These are phyloP conservation scores for Archocentrus centrarchus DNA, from an alignment of 2,113 vertebrate genomes.

Conservation along the genomic window DNA sequence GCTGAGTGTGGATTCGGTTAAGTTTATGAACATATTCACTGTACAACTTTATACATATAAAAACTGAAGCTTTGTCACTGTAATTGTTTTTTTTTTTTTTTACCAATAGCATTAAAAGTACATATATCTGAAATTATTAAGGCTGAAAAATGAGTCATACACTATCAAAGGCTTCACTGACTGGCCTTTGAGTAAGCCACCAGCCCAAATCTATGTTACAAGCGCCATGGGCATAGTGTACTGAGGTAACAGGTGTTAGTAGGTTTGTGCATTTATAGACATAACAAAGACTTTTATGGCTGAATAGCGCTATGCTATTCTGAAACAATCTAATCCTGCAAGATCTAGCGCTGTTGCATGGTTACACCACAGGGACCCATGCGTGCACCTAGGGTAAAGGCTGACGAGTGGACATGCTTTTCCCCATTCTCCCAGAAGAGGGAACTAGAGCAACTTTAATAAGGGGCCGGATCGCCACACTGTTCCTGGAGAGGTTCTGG, in stretches of 20 bases:
- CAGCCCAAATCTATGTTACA: no score
- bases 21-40: neutral
- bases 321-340: neutral
- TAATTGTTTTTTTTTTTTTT: neutral
- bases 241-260: neutral
- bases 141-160: neutral
- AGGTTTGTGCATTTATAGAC: neutral
- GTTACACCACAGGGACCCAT: neutral
- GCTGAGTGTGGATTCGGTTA: neutral
- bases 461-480: neutral
- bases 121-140: neutral
- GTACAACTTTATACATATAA: neutral
- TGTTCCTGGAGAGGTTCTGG: constrained; percentile 1
- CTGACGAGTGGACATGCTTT: constrained; percentile 1
- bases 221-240: neutral
- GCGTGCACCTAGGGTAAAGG: neutral
- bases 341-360: neutral
- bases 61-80: neutral
- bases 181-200: no score
- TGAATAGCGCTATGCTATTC: neutral
- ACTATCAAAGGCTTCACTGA: neutral
- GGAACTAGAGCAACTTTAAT: constrained; percentile 48
- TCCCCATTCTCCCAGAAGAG: constrained; percentile 53
- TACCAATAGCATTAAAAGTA: neutral
- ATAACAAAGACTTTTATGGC: neutral